Evolutionary conservation across 2,797 vertebrate species (phyloP).

Genomic region (Megalops cyprinoides): DNA sequence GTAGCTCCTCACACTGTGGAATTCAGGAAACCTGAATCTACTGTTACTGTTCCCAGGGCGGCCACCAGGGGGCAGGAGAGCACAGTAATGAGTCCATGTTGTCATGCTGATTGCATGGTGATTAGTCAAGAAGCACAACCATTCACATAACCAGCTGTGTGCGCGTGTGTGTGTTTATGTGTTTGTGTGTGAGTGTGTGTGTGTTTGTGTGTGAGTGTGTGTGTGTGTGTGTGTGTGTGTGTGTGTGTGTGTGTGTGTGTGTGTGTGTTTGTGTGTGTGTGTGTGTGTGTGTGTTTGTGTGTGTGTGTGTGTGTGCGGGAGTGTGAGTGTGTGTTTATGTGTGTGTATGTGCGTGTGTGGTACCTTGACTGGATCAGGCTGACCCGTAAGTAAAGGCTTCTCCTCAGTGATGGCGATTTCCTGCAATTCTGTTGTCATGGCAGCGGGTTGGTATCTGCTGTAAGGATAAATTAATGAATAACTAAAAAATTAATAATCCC

Average conservation of each 20-base stretch:
- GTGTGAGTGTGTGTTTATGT: not conserved
- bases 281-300: not conserved
- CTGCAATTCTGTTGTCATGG: conserved; percentile 88
- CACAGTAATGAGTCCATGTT: not conserved
- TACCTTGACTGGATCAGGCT: conserved; percentile 74
- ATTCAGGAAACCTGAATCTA: too few species aligned
- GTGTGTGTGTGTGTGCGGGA: not conserved
- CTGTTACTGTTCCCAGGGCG: too few species aligned
- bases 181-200: conserved; percentile 5
- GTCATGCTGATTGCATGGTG: too few species aligned
- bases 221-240: conserved; percentile 20
- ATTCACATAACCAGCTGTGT: not conserved
- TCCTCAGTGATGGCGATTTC: conserved; percentile 89
- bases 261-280: not conserved
- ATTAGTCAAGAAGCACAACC: too few species aligned
- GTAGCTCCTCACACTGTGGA: too few species aligned
- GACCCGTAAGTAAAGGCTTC: conserved; percentile 82
- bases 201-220: not conserved
- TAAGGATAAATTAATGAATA: conserved; percentile 19
- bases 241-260: conserved; percentile 25
- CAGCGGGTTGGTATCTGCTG: conserved; percentile 58
- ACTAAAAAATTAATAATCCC: not conserved
- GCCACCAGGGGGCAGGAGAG: not conserved
- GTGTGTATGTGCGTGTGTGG: conserved; percentile 37
- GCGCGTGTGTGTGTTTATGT: not conserved